These are phyloP conservation scores for Tetropium fuscum DNA, from an alignment of 2,888 invertebrate genomes.

Conservation along the genomic window DNA sequence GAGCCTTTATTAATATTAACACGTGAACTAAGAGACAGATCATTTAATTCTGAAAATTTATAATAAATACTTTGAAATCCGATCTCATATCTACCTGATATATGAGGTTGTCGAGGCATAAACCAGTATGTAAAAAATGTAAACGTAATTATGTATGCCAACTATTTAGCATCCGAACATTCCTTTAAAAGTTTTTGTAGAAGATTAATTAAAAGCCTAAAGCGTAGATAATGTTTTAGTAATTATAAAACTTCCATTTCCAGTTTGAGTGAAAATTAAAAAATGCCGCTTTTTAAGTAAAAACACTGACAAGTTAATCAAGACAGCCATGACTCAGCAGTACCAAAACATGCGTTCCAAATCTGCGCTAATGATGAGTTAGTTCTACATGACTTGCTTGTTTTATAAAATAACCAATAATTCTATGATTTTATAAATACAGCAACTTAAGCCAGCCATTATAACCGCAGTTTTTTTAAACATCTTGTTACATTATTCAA, in stretches of 20 bases:
- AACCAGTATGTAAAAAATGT: conserved; percentile 22
- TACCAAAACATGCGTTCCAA: conserved; percentile 63
- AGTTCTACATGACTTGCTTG: conserved; percentile 56
- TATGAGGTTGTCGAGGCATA: conserved; percentile 26
- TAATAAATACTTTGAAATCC: conserved; percentile 42
- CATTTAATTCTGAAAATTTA: conserved; percentile 49
- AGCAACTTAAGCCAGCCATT: conserved; percentile 19
- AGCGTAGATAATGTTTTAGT: conserved; percentile 55
- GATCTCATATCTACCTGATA: conserved; percentile 41
- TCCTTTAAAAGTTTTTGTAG: conserved; percentile 28
- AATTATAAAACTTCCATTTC: conserved; percentile 52
- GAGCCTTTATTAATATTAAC: conserved; percentile 56
- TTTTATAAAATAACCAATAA: conserved; percentile 45
- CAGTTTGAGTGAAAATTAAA: conserved; percentile 51
- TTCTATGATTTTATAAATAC: conserved; percentile 23
- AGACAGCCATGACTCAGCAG: conserved; percentile 60
- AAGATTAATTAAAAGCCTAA: conserved; percentile 50
- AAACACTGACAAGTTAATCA: conserved; percentile 66
- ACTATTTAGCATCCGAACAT: conserved; percentile 34
- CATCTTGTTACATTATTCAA: conserved; percentile 17
- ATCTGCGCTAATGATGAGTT: conserved; percentile 62
- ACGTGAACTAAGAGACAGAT: conserved; percentile 52
- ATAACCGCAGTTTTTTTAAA: conserved; percentile 16
- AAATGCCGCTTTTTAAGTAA: conserved; percentile 61
- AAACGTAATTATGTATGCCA: conserved; percentile 27